These are phyloP conservation scores for Ctena decussata DNA, from an alignment of 2,888 invertebrate species.

Conservation along the genomic window DNA sequence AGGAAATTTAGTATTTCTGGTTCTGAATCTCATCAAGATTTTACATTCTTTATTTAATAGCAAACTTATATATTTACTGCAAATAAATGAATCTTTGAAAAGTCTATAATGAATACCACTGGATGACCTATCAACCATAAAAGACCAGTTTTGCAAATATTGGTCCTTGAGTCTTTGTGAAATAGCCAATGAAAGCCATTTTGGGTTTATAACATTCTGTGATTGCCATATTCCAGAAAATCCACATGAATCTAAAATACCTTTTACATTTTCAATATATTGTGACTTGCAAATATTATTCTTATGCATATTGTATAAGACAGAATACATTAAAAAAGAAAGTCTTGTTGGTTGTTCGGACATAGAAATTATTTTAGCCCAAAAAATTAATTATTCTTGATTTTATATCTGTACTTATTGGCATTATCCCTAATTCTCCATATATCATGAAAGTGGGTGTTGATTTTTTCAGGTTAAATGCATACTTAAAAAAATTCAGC, in stretches of 20 bases:
- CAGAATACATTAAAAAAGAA: neutral
- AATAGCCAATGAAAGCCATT: neutral
- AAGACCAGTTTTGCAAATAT: neutral
- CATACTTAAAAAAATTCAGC: neutral
- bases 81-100: neutral
- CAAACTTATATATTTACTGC: neutral
- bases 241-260: neutral
- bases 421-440: neutral
- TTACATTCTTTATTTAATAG: neutral
- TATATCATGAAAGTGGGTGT: neutral
- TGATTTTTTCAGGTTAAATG: neutral
- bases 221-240: slow-evolving; percentile 8
- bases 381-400: neutral
- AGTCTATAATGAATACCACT: slow-evolving; percentile 12
- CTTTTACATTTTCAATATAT: neutral
- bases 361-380: neutral
- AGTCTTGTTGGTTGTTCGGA: neutral
- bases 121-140: neutral
- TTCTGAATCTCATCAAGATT: slow-evolving; percentile 14
- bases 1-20: slow-evolving; percentile 3
- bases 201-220: neutral
- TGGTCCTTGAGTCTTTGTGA: slow-evolving; percentile 16
- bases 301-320: neutral
- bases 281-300: neutral
- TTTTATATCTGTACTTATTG: neutral